These are phyloP conservation scores for Proterorhinus semilunaris DNA, from an alignment of 2,113 vertebrate species.

Conservation along the genomic window DNA sequence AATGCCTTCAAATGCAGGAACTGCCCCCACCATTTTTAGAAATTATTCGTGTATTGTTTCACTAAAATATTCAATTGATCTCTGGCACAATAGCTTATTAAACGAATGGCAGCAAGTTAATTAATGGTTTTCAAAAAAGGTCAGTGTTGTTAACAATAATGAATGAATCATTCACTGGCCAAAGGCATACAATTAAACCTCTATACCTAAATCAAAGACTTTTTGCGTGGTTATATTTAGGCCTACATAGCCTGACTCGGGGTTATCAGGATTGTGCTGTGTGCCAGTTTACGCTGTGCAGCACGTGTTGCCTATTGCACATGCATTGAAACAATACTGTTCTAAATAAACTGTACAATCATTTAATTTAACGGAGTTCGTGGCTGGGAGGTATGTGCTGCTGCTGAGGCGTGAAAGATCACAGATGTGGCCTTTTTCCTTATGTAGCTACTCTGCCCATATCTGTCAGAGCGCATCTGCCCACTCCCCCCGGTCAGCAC, in stretches of 20 bases:
- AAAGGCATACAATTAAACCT: no score
- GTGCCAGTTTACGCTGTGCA: not conserved
- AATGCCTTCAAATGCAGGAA: not conserved
- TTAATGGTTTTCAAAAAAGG: not conserved
- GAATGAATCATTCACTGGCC: no score
- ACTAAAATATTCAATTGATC: not conserved
- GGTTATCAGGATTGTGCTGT: not conserved
- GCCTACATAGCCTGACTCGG: not conserved
- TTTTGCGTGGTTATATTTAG: no score
- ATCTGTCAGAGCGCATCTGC: conserved; percentile 17
- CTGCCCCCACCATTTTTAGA: not conserved
- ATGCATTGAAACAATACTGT: conserved; percentile 12
- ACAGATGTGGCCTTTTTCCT: conserved; percentile 45
- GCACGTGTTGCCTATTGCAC: not conserved
- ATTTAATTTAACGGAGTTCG: conserved; percentile 25
- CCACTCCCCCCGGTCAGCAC: conserved; percentile 20
- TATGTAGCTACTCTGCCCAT: conserved; percentile 5
- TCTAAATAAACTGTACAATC: conserved; percentile 17
- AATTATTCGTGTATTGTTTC: not conserved
- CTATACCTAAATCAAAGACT: no score
- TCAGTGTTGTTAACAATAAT: not conserved
- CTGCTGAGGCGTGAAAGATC: conserved; percentile 45
- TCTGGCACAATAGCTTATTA: not conserved
- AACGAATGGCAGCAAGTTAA: not conserved
- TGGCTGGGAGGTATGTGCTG: conserved; percentile 31